Base-by-base conservation (phyloP, 2,113 vertebrate genomes). In the Lycocorax pyrrhopterus region DNA sequence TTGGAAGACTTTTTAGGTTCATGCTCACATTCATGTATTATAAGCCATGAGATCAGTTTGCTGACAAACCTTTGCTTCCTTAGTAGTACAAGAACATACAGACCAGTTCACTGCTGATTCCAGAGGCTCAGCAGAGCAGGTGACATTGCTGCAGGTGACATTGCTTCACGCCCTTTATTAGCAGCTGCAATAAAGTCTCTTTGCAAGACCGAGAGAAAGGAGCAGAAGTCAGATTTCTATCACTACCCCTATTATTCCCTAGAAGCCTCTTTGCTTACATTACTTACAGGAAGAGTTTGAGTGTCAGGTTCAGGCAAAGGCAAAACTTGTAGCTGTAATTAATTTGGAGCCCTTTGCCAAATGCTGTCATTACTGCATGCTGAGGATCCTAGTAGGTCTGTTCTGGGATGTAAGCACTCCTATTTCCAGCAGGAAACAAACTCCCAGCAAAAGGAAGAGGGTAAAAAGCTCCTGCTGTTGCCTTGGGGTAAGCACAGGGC, bases 401-500 rank as follows among this genome's bases (percentile, higher is more conserved):
- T 3, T 2, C 72, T 86, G 83, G 44, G 53, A 44, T 33, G 44
- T 20, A 84, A 76, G 46, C 62, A 49, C 23, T 89, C 35, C 27
- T 32, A 1, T 87, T 92, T 84, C 37, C 41, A 71, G 52, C 16
- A 80, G 41, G 46, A 33, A 51, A 49, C 17, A n/a, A 82, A 56
- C 22, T 77, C 43, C 43, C 81, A 47, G 10, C 32, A 56, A 76
- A 82, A 56, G 75, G 23, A 85, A 63, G 49, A 44, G 25, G 9
- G 32, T 29, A 49, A 49, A 90, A 73, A 52, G 16, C 41, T 81
- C 32, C 80, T 69, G 44, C 20, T 30, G 12, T 43, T 67, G 30
- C 53, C 30, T 25, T 0, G 0, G 18, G 43, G 20, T 26, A n/a
- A 22, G 33, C 2, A 5, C 41, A 66, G 39, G 29, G 8, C n/a